Percentiles rank a stretch among this genome's conserved stretches.
Evolutionary conservation across 1,140 invertebrate species (phyloP).

Genomic region (Drosophila novamexicana): DNA sequence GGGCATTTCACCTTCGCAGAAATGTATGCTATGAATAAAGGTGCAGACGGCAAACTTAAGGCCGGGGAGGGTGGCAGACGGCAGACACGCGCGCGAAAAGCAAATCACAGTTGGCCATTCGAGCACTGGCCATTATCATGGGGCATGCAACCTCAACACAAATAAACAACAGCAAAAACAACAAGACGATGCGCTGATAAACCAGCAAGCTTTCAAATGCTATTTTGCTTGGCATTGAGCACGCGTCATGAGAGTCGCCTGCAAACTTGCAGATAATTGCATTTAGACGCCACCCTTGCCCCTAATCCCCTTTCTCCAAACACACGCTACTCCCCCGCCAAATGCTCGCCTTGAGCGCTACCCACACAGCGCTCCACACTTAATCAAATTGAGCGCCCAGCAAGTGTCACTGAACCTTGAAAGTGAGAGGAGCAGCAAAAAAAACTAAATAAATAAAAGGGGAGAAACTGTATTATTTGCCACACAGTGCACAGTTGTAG

Average conservation of each 20-base stretch:
- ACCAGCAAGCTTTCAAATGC: conserved; percentile 57
- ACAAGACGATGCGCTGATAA: conserved; percentile 28
- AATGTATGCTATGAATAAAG: conserved; percentile 51
- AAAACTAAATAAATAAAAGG: conserved; percentile 5
- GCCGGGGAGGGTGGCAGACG: not conserved
- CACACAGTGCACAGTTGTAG: conserved; percentile 54
- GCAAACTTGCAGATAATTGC: conserved; percentile 71
- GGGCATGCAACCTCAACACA: conserved; percentile 34
- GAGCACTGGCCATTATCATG: conserved; percentile 51
- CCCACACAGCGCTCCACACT: conserved; percentile 50
- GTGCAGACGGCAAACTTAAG: conserved; percentile 39
- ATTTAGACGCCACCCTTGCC: conserved; percentile 59
- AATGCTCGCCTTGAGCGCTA: conserved; percentile 26
- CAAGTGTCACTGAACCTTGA: conserved; percentile 78
- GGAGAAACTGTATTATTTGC: conserved; percentile 66
- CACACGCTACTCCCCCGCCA: conserved; percentile 3
- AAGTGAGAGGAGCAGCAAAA: conserved; percentile 34
- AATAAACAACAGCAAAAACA: conserved; percentile 18
- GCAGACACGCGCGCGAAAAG: conserved; percentile 14
- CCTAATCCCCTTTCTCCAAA: not conserved
- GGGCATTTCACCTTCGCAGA: conserved; percentile 64
- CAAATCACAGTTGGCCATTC: conserved; percentile 47
- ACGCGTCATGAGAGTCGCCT: conserved; percentile 33
- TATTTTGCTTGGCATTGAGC: conserved; percentile 67
- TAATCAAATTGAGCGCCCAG: conserved; percentile 75